Percentiles rank a stretch among this genome's conserved stretches.
These are phyloP conservation scores for Cheilosia impressa DNA, from an alignment of 2,888 invertebrate species.

Conservation along the genomic window DNA sequence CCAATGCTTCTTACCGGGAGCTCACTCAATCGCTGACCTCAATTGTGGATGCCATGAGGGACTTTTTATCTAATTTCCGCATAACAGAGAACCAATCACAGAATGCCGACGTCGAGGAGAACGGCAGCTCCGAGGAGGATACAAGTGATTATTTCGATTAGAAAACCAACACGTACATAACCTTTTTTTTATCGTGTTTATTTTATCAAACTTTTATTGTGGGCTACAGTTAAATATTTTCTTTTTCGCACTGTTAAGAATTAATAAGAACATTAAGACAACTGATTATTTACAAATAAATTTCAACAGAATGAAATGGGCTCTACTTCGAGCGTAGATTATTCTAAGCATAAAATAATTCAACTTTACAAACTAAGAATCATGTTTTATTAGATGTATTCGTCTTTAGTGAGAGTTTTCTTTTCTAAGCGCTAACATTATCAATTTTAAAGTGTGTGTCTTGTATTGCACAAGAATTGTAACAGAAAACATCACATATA, in stretches of 20 bases:
- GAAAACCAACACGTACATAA: constrained; percentile 13
- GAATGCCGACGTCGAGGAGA: constrained; percentile 83
- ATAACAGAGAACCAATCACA: constrained; percentile 85
- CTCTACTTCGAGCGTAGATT: neutral
- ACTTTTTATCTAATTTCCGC: constrained; percentile 88
- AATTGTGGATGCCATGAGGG: constrained; percentile 89
- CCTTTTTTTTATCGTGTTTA: neutral
- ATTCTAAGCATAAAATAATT: constrained; percentile 44
- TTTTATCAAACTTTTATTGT: constrained; percentile 15
- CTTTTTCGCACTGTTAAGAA: constrained; percentile 36
- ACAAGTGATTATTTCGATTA: constrained; percentile 84
- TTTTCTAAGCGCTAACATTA: constrained; percentile 31
- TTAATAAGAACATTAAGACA: constrained; percentile 14
- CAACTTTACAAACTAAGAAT: constrained; percentile 33
- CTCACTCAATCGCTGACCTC: constrained; percentile 87
- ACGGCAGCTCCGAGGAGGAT: constrained; percentile 85
- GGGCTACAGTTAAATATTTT: constrained; percentile 28
- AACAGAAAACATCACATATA: constrained; percentile 16
- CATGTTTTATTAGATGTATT: constrained; percentile 25
- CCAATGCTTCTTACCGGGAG: constrained; percentile 81
- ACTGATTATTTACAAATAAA: constrained; percentile 27
- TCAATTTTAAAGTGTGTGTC: constrained; percentile 44
- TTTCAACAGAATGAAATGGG: neutral
- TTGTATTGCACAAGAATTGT: constrained; percentile 34
- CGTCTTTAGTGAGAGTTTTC: constrained; percentile 4